These are phyloP conservation scores for Cyphomyrmex costatus DNA, from an alignment of 1,140 invertebrate species.

Conservation along the genomic window DNA sequence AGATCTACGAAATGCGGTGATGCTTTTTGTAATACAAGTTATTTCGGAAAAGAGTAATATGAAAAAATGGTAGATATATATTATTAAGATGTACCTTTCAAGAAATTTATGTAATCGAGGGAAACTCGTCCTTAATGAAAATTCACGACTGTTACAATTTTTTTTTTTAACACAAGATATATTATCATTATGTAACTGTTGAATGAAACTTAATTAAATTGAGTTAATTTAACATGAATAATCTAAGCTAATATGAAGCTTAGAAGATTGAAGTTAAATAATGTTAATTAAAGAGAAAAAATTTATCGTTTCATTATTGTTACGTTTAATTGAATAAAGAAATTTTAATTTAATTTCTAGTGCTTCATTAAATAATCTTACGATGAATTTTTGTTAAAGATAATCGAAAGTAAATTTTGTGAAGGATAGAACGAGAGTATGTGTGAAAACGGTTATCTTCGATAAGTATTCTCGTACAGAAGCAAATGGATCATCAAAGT, in stretches of 20 bases:
- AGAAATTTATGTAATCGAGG: slow-evolving; percentile 3
- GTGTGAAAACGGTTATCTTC: slow-evolving; percentile 13
- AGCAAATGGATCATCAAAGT: slow-evolving; percentile 47
- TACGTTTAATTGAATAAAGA: not conserved
- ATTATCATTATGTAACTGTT: not conserved
- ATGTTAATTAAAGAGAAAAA: slow-evolving; percentile 6
- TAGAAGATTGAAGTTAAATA: slow-evolving; percentile 9
- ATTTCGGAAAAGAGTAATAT: not conserved
- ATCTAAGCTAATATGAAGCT: slow-evolving; percentile 3
- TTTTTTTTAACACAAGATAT: not conserved
- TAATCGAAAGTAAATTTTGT: slow-evolving; percentile 20
- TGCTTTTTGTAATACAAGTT: slow-evolving; percentile 14
- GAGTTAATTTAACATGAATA: slow-evolving; percentile 31
- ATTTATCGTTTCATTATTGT: not conserved
- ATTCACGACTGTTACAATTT: not conserved
- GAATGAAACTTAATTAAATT: slow-evolving; percentile 22
- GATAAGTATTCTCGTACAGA: slow-evolving; percentile 41
- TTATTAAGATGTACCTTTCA: slow-evolving; percentile 8
- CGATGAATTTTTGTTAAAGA: slow-evolving; percentile 24
- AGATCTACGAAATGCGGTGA: not conserved
- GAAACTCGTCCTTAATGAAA: not conserved
- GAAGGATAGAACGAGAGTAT: not conserved
- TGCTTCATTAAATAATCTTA: not conserved
- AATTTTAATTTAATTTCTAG: not conserved
- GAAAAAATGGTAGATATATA: not conserved